Conservation (phyloP, 2,888 invertebrate species). For the Chaetogeoica ovagalla region DNA sequence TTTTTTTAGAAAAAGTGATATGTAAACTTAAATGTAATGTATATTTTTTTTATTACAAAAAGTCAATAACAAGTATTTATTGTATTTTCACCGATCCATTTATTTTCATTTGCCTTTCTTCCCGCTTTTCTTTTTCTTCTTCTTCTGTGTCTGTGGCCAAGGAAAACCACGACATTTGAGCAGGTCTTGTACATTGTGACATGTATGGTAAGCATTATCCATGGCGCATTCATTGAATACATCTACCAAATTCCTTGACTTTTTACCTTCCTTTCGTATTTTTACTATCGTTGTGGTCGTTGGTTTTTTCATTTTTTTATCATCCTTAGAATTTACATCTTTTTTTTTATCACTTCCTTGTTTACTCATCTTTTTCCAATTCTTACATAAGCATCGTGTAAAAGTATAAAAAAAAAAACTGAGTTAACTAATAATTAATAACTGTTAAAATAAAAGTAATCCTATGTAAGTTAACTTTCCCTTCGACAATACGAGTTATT, state of each 20-base stretch:
- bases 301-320: slow-evolving; percentile 54
- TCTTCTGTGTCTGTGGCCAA: slow-evolving; percentile 84
- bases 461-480: background rate
- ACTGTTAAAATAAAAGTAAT: background rate
- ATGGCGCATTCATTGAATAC: slow-evolving; percentile 87
- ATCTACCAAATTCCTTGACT: slow-evolving; percentile 75
- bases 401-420: too few relatives aligned
- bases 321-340: slow-evolving; percentile 36
- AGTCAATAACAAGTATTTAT: slow-evolving; percentile 37
- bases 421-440: background rate
- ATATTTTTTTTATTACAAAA: slow-evolving; percentile 52
- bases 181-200: slow-evolving; percentile 89
- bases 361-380: slow-evolving; percentile 34
- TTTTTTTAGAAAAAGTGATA: slow-evolving; percentile 50
- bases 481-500: background rate
- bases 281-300: slow-evolving; percentile 47
- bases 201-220: slow-evolving; percentile 91
- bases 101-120: slow-evolving; percentile 40
- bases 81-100: slow-evolving; percentile 15
- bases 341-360: slow-evolving; percentile 41
- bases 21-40: slow-evolving; percentile 52
- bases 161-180: slow-evolving; percentile 83
- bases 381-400: background rate
- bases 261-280: slow-evolving; percentile 59
- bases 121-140: slow-evolving; percentile 71